A percentile compares a stretch with the other conserved stretches of the same genome.
Conservation (phyloP, 2,797 vertebrate genomes). For the Menidia menidia region DNA sequence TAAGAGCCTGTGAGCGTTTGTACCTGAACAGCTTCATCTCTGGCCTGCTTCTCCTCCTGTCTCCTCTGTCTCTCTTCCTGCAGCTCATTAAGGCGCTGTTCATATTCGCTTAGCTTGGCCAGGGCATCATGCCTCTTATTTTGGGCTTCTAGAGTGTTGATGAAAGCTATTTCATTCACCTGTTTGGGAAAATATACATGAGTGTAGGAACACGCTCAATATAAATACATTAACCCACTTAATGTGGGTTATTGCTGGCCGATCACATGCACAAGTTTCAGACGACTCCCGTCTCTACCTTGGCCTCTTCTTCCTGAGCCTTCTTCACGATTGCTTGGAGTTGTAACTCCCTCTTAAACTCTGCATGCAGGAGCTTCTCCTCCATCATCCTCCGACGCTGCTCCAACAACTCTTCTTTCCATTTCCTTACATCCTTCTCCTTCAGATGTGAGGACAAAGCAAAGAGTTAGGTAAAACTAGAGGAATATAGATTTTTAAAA, state of each 20-base stretch:
- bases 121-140: slow-evolving; percentile 97
- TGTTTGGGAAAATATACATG: slow-evolving; percentile 58
- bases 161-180: slow-evolving; percentile 99
- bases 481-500: slow-evolving; percentile 11
- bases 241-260: not conserved
- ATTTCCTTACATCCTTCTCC: slow-evolving; percentile 98
- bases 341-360: slow-evolving; percentile 96
- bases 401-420: slow-evolving; percentile 97
- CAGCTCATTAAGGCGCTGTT: slow-evolving; percentile 95
- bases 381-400: slow-evolving; percentile 98
- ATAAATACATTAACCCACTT: not conserved
- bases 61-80: slow-evolving; percentile 95
- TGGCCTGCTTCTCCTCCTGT: slow-evolving; percentile 97
- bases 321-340: slow-evolving; percentile 99
- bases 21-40: slow-evolving; percentile 94
- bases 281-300: slow-evolving; percentile 78
- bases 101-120: slow-evolving; percentile 96
- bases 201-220: not conserved
- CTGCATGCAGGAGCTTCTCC: slow-evolving; percentile 95
- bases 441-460: slow-evolving; percentile 60
- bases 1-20: not conserved
- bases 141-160: slow-evolving; percentile 98
- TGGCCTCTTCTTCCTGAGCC: slow-evolving; percentile 98
- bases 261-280: not conserved
- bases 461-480: slow-evolving; percentile 9